phyloP scores from a whole-genome alignment of 2,888 invertebrate genomes.

The Eurois occulta region DNA sequence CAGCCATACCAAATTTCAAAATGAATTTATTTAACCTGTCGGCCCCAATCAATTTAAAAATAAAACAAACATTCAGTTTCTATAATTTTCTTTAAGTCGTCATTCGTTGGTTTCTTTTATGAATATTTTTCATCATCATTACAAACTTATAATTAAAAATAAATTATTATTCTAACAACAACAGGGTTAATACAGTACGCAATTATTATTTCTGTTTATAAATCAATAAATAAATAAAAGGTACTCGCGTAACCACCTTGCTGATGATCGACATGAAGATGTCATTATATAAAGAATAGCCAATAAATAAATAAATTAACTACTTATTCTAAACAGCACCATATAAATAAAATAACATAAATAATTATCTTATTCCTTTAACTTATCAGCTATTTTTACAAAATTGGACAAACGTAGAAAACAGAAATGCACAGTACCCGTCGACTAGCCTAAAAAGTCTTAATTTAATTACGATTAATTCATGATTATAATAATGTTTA shows the following conservation, averaged over 20 bases:
- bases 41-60: slow-evolving; percentile 53
- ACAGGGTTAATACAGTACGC: slow-evolving; percentile 66
- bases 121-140: slow-evolving; percentile 70
- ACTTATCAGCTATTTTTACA: slow-evolving; percentile 82
- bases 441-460: slow-evolving; percentile 85
- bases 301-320: slow-evolving; percentile 71
- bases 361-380: slow-evolving; percentile 69
- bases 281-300: slow-evolving; percentile 68
- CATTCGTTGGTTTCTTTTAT: slow-evolving; percentile 57
- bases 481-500: slow-evolving; percentile 63
- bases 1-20: slow-evolving; percentile 60
- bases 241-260: slow-evolving; percentile 90
- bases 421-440: slow-evolving; percentile 89
- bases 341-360: slow-evolving; percentile 72
- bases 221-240: slow-evolving; percentile 82
- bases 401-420: slow-evolving; percentile 86
- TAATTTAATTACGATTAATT: slow-evolving; percentile 65
- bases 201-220: slow-evolving; percentile 69
- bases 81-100: slow-evolving; percentile 62
- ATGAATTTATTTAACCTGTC: slow-evolving; percentile 66
- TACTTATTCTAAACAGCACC: slow-evolving; percentile 83
- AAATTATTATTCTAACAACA: slow-evolving; percentile 54
- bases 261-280: slow-evolving; percentile 72
- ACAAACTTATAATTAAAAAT: slow-evolving; percentile 57
- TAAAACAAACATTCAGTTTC: slow-evolving; percentile 65